Evolutionary conservation across 2,888 invertebrate species (phyloP), one percentile per base, ranked within the genome.

Genomic region (Hirtodrosophila confusa): DNA sequence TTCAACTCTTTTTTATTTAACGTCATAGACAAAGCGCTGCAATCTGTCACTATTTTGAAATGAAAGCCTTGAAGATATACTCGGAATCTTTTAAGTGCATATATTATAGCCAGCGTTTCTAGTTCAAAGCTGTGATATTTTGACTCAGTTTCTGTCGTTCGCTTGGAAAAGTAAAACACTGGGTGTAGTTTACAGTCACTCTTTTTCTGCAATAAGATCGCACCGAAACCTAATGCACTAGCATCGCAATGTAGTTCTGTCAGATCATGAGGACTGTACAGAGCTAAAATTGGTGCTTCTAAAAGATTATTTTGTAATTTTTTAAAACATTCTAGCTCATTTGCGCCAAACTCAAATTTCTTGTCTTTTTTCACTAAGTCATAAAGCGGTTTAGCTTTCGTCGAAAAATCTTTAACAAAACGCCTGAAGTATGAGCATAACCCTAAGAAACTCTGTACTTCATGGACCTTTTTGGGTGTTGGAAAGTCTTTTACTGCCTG

Each of bases 371-470:
- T 69, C 6, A 40, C 39, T 7, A 62, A 9, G 5, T 27, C 27
- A 49, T 68, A 72, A 4, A 67, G 40, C 55, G 23, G 65, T 27
- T 17, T 58, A 24, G 65, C 62, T 27, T 56, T 60, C 17, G 36
- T 24, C 4, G 69, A 73, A 53, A 74, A 65, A 37, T 60, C 57
- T 27, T 63, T 61, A 0, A 68, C 35, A 41, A 75, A 72, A 35
- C 44, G 35, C 0, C 64, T 33, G 29, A 75, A 72, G 48, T 69
- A 68, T 0, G 62, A 61, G 31, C 62, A 64, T 8, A 69, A 33
- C 0, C 63, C 74, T 6, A 68, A 29, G 27, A 4, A 27, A 27
- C 66, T 60, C 27, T 65, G 54, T 2, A 64, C 53, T 8, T 27
- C 44, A 0, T 24, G 44, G 6, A 8, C n/a, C 10, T 58, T 69